A percentile compares a stretch with the other conserved stretches of the same genome.
phyloP scores from a whole-genome alignment of 2,888 invertebrate species.

The Eretmocerus hayati region DNA sequence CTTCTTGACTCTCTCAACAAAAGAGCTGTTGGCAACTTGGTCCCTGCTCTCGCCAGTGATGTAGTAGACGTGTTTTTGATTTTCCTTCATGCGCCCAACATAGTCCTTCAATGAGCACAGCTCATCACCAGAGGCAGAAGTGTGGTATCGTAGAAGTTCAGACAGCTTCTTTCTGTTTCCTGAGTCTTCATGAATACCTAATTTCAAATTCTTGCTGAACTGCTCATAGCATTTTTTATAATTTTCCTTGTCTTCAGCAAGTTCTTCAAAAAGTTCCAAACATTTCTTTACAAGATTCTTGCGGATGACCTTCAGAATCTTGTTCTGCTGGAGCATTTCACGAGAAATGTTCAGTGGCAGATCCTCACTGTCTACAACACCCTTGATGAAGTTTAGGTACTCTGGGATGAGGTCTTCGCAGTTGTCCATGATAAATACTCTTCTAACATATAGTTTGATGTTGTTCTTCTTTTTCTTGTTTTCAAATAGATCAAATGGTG shows the following conservation, averaged over 20 bases:
- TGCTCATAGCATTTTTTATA: constrained; percentile 99
- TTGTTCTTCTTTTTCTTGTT: constrained; percentile 98
- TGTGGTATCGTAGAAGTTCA: constrained; percentile 78
- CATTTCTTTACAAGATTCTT: constrained; percentile 99
- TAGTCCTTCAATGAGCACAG: constrained; percentile 91
- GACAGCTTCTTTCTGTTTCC: constrained; percentile 88
- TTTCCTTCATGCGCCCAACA: constrained; percentile 95
- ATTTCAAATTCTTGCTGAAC: constrained; percentile 93
- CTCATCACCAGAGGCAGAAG: constrained; percentile 93
- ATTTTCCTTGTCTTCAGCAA: constrained; percentile 93
- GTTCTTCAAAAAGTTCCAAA: constrained; percentile 91
- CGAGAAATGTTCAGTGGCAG: constrained; percentile 96
- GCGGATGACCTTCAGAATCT: constrained; percentile 89
- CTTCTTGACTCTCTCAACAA: constrained; percentile 96
- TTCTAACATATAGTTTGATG: constrained; percentile 93
- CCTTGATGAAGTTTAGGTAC: constrained; percentile 91
- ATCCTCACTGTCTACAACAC: constrained; percentile 98
- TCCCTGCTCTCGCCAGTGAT: constrained; percentile 95
- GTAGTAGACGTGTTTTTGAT: constrained; percentile 97
- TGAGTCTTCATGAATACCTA: constrained; percentile 96
- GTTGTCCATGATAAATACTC: constrained; percentile 99
- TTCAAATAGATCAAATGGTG: constrained; percentile 97
- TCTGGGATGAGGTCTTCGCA: constrained; percentile 98
- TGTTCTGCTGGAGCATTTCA: constrained; percentile 99
- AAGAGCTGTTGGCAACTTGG: constrained; percentile 91